phyloP scores from a whole-genome alignment of 2,113 vertebrate species.

The human (Homo sapiens) region GRCh38 chr1:163998501-163999000 shows the following conservation, averaged over 20 bases:
- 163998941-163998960: background rate
- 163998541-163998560: background rate
- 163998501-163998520: background rate
- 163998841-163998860: slow-evolving; percentile 78
- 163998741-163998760: slow-evolving; percentile 81
- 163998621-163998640: slow-evolving; percentile 78
- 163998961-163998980: slow-evolving; percentile 37
- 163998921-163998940: background rate
- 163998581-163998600: background rate
- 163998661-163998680: slow-evolving; percentile 76
- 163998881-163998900: slow-evolving; percentile 77
- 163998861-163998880: slow-evolving; percentile 81
- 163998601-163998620: slow-evolving; percentile 73
- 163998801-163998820: slow-evolving; percentile 84
- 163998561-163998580: background rate
- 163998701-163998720: slow-evolving; percentile 61
- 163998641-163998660: slow-evolving; percentile 68
- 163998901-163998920: slow-evolving; percentile 53
- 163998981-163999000: background rate
- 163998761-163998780: slow-evolving; percentile 81
- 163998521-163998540: background rate
- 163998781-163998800: slow-evolving; percentile 87
- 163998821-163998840: slow-evolving; percentile 82
- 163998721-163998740: slow-evolving; percentile 81
- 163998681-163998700: slow-evolving; percentile 75